These are phyloP conservation scores for Batillaria attramentaria DNA, from an alignment of 1,140 invertebrate genomes.

Conservation along the genomic window DNA sequence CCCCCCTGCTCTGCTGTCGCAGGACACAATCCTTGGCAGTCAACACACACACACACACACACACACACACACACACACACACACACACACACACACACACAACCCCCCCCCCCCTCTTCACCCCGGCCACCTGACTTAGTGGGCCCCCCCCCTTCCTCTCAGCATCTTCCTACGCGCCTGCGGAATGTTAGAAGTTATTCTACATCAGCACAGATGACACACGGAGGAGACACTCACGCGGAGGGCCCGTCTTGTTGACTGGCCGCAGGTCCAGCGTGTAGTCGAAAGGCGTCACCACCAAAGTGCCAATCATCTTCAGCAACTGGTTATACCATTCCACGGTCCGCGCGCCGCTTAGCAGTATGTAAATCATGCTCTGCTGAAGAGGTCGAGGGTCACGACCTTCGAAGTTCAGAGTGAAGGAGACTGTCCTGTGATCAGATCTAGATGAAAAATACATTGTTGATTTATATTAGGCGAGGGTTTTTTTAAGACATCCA, in stretches of 20 bases:
- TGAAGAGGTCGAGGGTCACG: conserved; percentile 27
- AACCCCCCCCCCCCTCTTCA: no score
- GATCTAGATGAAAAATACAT: not conserved
- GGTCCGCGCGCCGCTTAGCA: conserved; percentile 10
- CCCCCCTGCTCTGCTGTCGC: no score
- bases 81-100: not conserved
- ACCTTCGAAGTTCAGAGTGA: conserved; percentile 24
- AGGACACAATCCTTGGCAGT: no score
- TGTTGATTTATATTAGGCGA: no score
- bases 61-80: conserved; percentile 21
- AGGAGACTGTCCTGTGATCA: conserved; percentile 14
- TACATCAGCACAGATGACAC: no score
- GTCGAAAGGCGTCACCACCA: conserved; percentile 26
- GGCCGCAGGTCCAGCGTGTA: conserved; percentile 20
- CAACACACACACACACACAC: conserved; percentile 22
- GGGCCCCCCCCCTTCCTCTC: no score
- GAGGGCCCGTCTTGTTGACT: not conserved
- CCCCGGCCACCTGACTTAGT: no score
- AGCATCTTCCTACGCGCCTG: no score
- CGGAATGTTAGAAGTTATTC: no score
- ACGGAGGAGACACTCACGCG: conserved; percentile 1
- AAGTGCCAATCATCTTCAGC: conserved; percentile 31
- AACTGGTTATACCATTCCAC: conserved; percentile 10
- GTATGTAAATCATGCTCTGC: conserved; percentile 22
- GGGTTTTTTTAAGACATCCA: no score